Base-by-base conservation (phyloP, 2,797 vertebrate species). In the Bucorvus abyssinicus region DNA sequence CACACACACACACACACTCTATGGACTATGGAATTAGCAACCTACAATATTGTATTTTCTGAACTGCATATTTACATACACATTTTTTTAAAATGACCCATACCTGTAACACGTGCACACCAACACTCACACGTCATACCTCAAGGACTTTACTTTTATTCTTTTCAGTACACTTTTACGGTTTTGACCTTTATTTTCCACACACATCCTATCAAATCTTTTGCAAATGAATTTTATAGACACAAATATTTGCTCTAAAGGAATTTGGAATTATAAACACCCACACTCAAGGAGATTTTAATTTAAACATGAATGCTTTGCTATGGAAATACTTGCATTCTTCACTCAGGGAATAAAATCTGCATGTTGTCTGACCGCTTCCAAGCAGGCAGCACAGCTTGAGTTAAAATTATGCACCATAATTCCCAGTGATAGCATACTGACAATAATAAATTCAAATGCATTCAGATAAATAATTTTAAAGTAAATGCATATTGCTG, bases 201-300 rank as follows among this genome's bases (percentile, higher is more conserved):
- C 59, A 84, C 34, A 74, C 90, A 87, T 84, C 60, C 88, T 61
- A 53, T 70, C 42, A 91, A 73, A 84, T 77, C 55, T 84, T 89
- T 93, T 92, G 81, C 67, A 95, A 95, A 96, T 70, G 26, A 93
- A 93, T 95, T 92, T 90, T 76, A 67, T 78, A 91, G 74, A 86
- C 77, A 79, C 83, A 95, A 95, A 94, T 91, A 95, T 96, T 96
- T 96, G 79, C 53, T 88, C 67, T 94, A 47, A 94, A 95, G 83
- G 74, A 94, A 95, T 91, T 55, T 87, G 77, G 74, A 94, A 95
- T 95, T 95, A 82, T 88, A 94, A 94, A 94, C 95, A 93, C 44
- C 42, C 93, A 55, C 71, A 89, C 27, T 93, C 68, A 83, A 70
- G 57, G 64, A 95, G 80, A 87, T 32, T 88, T 91, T 6, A 55